Evolutionary conservation across 1,140 invertebrate genomes (phyloP), one percentile per base, ranked within the genome.

Genomic region (Diachasmimorpha longicaudata): DNA sequence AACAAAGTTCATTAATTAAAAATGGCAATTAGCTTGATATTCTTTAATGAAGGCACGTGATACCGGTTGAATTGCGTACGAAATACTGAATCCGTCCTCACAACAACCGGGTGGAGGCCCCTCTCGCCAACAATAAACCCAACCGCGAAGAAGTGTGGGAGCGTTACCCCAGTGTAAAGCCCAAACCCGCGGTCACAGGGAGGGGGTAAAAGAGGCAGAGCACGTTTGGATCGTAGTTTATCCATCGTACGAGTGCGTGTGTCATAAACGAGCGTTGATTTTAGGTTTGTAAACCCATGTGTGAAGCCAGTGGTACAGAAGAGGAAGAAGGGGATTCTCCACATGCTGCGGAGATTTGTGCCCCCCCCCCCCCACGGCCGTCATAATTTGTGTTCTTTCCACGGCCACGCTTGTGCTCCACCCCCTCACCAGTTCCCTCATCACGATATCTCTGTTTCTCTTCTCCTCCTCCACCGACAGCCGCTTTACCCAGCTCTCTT

Each of bases 101-200:
- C 31, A 80, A 80, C 78, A 79, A 25, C 8, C 75, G 79, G 80
- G 36, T 71, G 16, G 66, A 68, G 66, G 66, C 66, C 81, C 80
- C 84, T 84, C 83, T 84, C 83, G 42, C 63, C 84, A 84, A 87
- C 85, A 87, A 87, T 87, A 87, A 85, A 86, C 84, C 85, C 84
- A 83, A 76, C 68, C 69, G 70, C 74, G 74, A 67, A 46, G 21
- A 37, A 71, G 74, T 76, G 74, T 76, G 74, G 69, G 74, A 71
- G 69, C 36, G 39, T 48, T 46, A 16, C 21, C 36, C 52, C n/a
- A 68, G 31, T 13, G 0, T 39, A 19, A 68, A 68, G 36, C 36
- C 36, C n/a, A 72, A 46, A 55, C 21, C 19, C 6, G 14, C 8
- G 9, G 52, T 11, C 21, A 44, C 16, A 14, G 25, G 46, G 39